Conservation (phyloP, 2,888 invertebrate genomes). For the Meloe dianella region DNA sequence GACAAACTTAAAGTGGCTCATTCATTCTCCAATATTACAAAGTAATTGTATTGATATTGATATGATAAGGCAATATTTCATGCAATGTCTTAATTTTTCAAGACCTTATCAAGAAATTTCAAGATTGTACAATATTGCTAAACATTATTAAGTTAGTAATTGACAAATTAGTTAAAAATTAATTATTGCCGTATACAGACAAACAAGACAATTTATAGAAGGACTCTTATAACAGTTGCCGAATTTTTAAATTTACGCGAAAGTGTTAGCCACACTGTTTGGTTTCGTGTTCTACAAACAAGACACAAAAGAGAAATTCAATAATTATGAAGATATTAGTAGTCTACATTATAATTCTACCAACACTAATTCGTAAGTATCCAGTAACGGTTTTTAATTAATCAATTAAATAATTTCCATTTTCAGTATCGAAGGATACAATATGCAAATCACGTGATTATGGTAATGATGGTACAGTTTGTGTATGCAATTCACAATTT, state of each 20-base stretch:
- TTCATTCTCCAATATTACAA: too few species aligned
- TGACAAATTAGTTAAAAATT: too few species aligned
- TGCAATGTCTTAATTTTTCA: too few species aligned
- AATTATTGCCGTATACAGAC: too few species aligned
- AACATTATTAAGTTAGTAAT: too few species aligned
- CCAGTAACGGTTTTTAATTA: background rate
- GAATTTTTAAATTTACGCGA: background rate
- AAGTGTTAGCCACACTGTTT: background rate
- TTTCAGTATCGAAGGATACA: background rate
- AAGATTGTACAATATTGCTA: too few species aligned
- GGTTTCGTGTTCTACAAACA: background rate
- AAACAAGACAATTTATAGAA: too few species aligned
- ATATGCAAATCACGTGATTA: constrained; percentile 16
- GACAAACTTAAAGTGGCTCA: too few species aligned
- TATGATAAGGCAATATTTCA: too few species aligned
- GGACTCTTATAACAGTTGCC: too few species aligned
- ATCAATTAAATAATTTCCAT: background rate
- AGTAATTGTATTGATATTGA: too few species aligned
- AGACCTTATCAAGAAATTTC: too few species aligned
- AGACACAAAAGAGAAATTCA: background rate
- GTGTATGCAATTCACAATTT: constrained; percentile 74
- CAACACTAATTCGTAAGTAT: background rate
- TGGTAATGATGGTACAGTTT: constrained; percentile 60
- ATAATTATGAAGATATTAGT: background rate
- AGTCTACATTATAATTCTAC: background rate